Percentiles rank a stretch among this genome's conserved stretches.
Evolutionary conservation across 2,888 invertebrate species (phyloP).

Genomic region (Diplolepis rosae): DNA sequence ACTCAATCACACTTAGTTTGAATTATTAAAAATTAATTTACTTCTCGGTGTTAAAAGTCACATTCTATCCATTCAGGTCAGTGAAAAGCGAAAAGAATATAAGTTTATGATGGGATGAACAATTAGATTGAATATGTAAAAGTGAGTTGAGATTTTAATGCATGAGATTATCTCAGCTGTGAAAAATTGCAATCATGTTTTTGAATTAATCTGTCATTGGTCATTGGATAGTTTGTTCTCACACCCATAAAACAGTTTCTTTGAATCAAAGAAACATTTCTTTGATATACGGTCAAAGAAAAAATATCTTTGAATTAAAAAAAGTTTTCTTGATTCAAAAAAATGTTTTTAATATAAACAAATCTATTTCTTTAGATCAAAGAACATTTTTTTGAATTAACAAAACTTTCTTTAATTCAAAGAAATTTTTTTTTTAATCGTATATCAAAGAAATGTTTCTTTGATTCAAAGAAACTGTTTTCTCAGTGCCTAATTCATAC

Average conservation of each 20-base stretch:
- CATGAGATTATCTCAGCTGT: slow-evolving; percentile 7
- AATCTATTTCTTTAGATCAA: no score
- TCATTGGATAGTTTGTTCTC: not conserved
- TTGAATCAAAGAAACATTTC: no score
- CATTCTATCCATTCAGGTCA: slow-evolving; percentile 8
- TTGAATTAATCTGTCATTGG: slow-evolving; percentile 3
- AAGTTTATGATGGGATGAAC: slow-evolving; percentile 16
- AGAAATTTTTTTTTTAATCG: no score
- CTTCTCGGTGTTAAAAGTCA: not conserved
- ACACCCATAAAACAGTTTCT: no score
- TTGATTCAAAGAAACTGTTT: no score
- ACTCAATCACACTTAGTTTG: not conserved
- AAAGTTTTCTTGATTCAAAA: no score
- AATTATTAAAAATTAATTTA: slow-evolving; percentile 17
- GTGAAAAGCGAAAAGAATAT: slow-evolving; percentile 10
- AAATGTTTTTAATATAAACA: no score
- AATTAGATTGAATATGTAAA: slow-evolving; percentile 5
- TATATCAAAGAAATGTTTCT: no score
- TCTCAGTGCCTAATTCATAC: not conserved
- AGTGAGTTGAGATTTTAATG: slow-evolving; percentile 12
- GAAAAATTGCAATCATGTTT: slow-evolving; percentile 2
- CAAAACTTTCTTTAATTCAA: no score
- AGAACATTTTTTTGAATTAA: no score
- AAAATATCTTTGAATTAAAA: no score
- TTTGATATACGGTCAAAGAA: no score